Percentiles rank a stretch among this genome's conserved stretches.
Conservation (phyloP, 2,113 vertebrate species). For the Pelvicachromis taeniatus region DNA sequence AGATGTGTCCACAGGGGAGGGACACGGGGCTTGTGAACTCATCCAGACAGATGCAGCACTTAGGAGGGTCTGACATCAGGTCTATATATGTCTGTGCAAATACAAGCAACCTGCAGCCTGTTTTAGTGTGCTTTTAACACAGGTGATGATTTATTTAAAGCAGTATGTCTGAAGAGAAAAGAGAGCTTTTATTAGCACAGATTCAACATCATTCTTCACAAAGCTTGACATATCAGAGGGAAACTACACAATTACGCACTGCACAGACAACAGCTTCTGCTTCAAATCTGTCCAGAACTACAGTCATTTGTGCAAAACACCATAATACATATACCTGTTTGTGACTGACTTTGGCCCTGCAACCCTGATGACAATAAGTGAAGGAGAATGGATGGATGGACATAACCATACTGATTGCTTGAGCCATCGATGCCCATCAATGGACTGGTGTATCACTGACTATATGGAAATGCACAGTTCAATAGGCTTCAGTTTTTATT, state of each 20-base stretch:
- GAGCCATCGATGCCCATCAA: background rate
- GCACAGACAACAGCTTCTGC: background rate
- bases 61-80: background rate
- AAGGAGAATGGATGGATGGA: background rate
- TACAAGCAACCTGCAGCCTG: background rate
- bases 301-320: background rate
- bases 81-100: background rate
- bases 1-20: conserved; percentile 69
- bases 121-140: background rate
- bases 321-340: background rate
- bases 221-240: background rate
- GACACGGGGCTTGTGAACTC: conserved; percentile 47
- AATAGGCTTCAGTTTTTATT: background rate
- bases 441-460: background rate
- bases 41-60: conserved; percentile 72
- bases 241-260: background rate
- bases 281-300: background rate
- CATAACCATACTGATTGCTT: accelerated
- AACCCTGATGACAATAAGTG: background rate
- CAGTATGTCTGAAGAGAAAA: background rate
- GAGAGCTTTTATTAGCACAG: background rate
- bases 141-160: background rate
- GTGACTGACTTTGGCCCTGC: background rate
- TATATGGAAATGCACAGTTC: background rate
- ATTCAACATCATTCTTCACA: background rate